Evolutionary conservation across 2,888 invertebrate species (phyloP).

Genomic region (Eudemis profundana): DNA sequence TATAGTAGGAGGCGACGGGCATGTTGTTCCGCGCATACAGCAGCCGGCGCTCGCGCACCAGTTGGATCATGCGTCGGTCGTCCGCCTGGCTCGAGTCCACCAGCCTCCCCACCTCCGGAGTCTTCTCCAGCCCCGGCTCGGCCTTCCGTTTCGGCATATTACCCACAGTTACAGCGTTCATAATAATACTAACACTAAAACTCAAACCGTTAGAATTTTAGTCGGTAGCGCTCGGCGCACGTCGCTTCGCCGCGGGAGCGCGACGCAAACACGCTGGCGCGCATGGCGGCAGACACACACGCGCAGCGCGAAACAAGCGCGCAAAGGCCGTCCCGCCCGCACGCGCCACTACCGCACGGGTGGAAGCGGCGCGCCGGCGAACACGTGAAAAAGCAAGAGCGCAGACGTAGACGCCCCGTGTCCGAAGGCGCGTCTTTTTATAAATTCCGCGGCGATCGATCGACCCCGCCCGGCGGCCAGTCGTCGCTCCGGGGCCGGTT

Average conservation of each 20-base stretch:
- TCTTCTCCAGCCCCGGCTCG: constrained; percentile 34
- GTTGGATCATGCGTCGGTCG: constrained; percentile 73
- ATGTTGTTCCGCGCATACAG: constrained; percentile 78
- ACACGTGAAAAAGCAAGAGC: constrained; percentile 76
- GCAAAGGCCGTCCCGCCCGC: constrained; percentile 64
- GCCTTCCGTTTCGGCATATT: constrained; percentile 34
- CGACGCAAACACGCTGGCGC: constrained; percentile 68
- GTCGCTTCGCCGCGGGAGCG: constrained; percentile 62
- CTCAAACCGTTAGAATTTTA: background rate
- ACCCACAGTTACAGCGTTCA: no score
- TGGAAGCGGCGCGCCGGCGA: constrained; percentile 56
- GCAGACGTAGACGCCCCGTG: constrained; percentile 65
- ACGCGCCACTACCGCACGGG: constrained; percentile 46
- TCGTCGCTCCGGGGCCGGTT: constrained; percentile 15
- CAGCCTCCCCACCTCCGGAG: constrained; percentile 65
- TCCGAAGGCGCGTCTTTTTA: constrained; percentile 47
- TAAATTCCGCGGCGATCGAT: constrained; percentile 42
- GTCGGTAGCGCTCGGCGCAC: constrained; percentile 47
- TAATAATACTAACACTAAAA: background rate
- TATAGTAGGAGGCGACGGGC: constrained; percentile 79
- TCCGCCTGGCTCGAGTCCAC: constrained; percentile 77
- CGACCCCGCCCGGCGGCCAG: constrained; percentile 55
- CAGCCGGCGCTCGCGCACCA: constrained; percentile 73
- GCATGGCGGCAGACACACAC: constrained; percentile 77
- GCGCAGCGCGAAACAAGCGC: constrained; percentile 73